These are phyloP conservation scores for Pontoporia blainvillei DNA, from an alignment of 2,113 vertebrate genomes.

Conservation along the genomic window DNA sequence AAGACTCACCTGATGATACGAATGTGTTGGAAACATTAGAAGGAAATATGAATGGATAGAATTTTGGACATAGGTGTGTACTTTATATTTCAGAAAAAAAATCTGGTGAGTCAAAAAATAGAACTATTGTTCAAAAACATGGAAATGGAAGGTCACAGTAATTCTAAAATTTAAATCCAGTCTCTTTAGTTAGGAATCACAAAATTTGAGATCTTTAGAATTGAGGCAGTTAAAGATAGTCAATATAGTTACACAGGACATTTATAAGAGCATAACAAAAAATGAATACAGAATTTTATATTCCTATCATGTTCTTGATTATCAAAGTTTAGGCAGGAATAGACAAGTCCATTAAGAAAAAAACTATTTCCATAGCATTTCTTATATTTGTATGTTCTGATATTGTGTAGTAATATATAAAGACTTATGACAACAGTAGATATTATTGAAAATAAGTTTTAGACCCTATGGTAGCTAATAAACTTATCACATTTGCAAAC, in stretches of 20 bases:
- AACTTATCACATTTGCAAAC: not conserved
- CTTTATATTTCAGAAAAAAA: not conserved
- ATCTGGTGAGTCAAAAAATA: not conserved
- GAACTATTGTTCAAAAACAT: not conserved
- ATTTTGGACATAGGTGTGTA: not conserved
- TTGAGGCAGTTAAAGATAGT: not conserved
- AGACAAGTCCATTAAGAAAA: not conserved
- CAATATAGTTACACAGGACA: not conserved
- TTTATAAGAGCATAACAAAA: not conserved
- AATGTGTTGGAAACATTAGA: not conserved
- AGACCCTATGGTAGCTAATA: not conserved
- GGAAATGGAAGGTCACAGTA: not conserved
- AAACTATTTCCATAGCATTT: not conserved
- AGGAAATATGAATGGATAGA: not conserved
- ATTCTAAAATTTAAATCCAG: not conserved
- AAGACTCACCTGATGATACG: not conserved
- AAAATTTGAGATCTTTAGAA: not conserved
- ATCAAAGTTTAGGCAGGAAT: not conserved
- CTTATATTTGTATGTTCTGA: not conserved
- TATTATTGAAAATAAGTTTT: not conserved
- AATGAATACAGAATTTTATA: not conserved
- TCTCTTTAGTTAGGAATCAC: not conserved
- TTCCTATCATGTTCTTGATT: not conserved
- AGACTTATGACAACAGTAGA: not conserved
- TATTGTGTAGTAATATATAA: not conserved